phyloP scores from a whole-genome alignment of 2,888 invertebrate species.

The Lasioglossum pauxillum region DNA sequence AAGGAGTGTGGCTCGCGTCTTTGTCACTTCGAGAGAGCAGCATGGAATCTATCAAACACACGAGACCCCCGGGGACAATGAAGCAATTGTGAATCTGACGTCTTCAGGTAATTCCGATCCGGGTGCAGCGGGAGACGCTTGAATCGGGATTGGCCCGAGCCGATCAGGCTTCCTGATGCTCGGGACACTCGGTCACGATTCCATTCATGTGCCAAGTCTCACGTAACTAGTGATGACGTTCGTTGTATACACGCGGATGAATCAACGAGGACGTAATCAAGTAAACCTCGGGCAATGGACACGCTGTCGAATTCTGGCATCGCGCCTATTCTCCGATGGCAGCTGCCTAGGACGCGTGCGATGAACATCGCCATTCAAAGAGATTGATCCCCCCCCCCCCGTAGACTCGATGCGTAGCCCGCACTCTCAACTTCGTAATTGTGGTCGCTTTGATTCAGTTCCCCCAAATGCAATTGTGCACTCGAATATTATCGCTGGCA shows the following conservation, averaged over 20 bases:
- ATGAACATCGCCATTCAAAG: conserved; percentile 47
- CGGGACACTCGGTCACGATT: conserved; percentile 48
- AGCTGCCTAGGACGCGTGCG: conserved; percentile 19
- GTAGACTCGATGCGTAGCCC: conserved; percentile 20
- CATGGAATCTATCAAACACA: conserved; percentile 40
- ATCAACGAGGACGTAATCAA: conserved; percentile 61
- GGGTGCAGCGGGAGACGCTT: conserved; percentile 29
- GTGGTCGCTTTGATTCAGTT: background rate
- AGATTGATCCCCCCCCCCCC: conserved; percentile 34
- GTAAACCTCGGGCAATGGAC: conserved; percentile 58
- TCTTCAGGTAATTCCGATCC: conserved; percentile 53
- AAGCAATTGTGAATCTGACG: conserved; percentile 58
- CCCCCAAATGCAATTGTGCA: background rate
- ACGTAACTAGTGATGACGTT: conserved; percentile 66
- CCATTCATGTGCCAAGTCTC: conserved; percentile 65
- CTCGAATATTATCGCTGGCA: background rate
- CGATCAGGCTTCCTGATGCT: conserved; percentile 48
- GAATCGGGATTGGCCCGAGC: conserved; percentile 33
- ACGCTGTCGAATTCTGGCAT: conserved; percentile 59
- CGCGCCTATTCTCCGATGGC: conserved; percentile 19
- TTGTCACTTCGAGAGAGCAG: background rate
- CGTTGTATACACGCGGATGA: conserved; percentile 58
- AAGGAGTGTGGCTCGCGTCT: background rate
- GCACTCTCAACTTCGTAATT: background rate
- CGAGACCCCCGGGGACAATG: conserved; percentile 33